Evolutionary conservation across 2,888 invertebrate species (phyloP).

Genomic region (Tetragonisca angustula): DNA sequence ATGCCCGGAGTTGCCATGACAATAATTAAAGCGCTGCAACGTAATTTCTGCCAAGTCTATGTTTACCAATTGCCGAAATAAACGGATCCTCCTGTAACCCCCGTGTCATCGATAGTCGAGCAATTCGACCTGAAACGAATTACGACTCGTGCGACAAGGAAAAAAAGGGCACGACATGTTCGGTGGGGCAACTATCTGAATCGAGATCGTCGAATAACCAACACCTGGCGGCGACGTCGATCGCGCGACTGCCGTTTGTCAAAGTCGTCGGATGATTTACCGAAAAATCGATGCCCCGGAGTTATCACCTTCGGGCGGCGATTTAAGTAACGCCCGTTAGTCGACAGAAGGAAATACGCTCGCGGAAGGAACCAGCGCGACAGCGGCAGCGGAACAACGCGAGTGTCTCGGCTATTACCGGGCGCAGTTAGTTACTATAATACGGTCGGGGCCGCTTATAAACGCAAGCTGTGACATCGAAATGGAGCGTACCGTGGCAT

Average conservation of each 20-base stretch:
- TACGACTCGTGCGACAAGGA: no score
- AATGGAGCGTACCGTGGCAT: slow-evolving; percentile 57
- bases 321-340: slow-evolving; percentile 14
- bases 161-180: no score
- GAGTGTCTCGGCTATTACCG: slow-evolving; percentile 57
- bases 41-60: no score
- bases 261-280: slow-evolving; percentile 1
- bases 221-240: slow-evolving; percentile 3
- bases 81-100: no score
- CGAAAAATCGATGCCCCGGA: slow-evolving; percentile 29
- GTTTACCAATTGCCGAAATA: no score
- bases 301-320: not conserved
- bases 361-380: not conserved
- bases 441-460: slow-evolving; percentile 59
- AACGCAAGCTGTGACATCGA: slow-evolving; percentile 65
- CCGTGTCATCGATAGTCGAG: no score
- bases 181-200: not conserved
- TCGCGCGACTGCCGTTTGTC: not conserved
- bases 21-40: not conserved
- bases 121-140: no score
- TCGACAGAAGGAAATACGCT: slow-evolving; percentile 8
- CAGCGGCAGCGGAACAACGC: slow-evolving; percentile 12
- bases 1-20: not conserved
- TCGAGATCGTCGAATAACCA: not conserved
- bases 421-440: slow-evolving; percentile 60